Conservation (phyloP, 2,797 vertebrate species). For the Galago senegalensis region DNA sequence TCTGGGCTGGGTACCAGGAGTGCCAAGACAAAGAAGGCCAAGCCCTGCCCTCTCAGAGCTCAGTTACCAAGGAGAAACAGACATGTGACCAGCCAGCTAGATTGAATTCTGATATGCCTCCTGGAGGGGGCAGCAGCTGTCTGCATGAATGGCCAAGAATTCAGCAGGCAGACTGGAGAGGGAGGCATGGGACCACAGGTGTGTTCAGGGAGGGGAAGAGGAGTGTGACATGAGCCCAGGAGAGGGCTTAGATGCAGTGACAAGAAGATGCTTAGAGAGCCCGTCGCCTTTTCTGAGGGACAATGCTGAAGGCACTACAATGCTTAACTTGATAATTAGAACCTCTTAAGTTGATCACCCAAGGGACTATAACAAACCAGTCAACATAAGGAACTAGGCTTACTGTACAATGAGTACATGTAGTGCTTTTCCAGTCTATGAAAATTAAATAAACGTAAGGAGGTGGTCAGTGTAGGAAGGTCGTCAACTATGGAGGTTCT, state of each 20-base stretch:
- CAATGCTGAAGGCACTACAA: neutral
- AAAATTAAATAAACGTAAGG: no score
- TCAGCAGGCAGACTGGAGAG: neutral
- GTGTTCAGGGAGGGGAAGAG: neutral
- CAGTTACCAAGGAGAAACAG: conserved; percentile 10
- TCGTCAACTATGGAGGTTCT: no score
- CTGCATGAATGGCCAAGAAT: neutral
- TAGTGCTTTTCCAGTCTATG: no score
- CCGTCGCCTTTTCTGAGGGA: neutral
- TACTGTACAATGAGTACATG: no score
- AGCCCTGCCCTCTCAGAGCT: neutral
- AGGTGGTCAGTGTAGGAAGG: no score
- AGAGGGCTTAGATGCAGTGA: neutral
- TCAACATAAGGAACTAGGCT: no score
- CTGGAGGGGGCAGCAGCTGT: neutral
- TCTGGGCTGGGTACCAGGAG: neutral
- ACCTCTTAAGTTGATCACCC: no score
- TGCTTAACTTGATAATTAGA: neutral
- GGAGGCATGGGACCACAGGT: neutral
- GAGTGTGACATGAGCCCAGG: neutral
- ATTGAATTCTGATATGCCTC: neutral
- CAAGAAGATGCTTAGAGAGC: neutral
- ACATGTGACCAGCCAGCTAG: neutral
- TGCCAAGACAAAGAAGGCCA: neutral
- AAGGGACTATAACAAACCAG: no score